Evolutionary conservation across 2,888 invertebrate genomes (phyloP).

Genomic region (Geotrupes spiniger): DNA sequence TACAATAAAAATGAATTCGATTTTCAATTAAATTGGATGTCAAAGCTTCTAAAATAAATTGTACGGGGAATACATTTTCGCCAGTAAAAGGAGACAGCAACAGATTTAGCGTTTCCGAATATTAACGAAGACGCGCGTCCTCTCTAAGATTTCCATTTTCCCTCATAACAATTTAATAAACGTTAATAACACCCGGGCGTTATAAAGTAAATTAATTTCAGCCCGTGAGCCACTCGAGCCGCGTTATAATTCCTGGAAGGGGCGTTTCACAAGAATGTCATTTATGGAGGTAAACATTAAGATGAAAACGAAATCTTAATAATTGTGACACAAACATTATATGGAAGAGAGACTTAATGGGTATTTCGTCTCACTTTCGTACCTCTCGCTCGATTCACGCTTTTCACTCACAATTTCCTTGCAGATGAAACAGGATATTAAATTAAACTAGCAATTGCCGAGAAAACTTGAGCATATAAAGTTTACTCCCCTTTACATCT

Average conservation of each 20-base stretch:
- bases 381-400: constrained; percentile 24
- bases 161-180: constrained; percentile 47
- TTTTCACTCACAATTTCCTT: constrained; percentile 25
- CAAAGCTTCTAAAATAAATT: too few relatives aligned
- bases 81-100: too few relatives aligned
- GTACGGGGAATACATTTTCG: too few relatives aligned
- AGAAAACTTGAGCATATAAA: constrained; percentile 35
- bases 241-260: constrained; percentile 37
- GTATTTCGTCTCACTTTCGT: constrained; percentile 29
- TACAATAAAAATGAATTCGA: too few relatives aligned
- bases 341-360: constrained; percentile 32
- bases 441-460: constrained; percentile 40
- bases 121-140: background rate
- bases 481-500: constrained; percentile 30
- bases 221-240: constrained; percentile 34
- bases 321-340: constrained; percentile 47
- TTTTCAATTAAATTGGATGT: too few relatives aligned
- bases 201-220: constrained; percentile 44
- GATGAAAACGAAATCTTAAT: constrained; percentile 49
- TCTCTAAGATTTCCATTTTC: constrained; percentile 30
- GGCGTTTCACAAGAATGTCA: constrained; percentile 37
- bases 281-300: constrained; percentile 43
- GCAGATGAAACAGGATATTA: constrained; percentile 37
- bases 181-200: constrained; percentile 43
- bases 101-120: too few relatives aligned